These are phyloP conservation scores for Rhinogobius similis DNA, from an alignment of 2,113 vertebrate species.

Conservation along the genomic window DNA sequence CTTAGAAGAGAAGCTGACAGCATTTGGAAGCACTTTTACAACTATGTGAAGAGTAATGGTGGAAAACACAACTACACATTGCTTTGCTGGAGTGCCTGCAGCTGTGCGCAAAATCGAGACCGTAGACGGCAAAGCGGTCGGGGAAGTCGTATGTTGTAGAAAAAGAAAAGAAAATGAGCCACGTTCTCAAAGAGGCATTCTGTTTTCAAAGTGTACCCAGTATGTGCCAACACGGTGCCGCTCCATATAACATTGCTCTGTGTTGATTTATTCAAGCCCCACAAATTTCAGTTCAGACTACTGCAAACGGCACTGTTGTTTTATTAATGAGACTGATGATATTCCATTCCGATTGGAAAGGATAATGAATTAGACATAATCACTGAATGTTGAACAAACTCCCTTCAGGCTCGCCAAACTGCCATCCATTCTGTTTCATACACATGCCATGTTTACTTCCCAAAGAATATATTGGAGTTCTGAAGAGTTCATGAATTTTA, in stretches of 20 bases:
- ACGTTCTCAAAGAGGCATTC: neutral
- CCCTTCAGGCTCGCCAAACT: constrained; percentile 32
- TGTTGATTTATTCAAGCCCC: constrained; percentile 18
- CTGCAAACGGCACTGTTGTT: constrained; percentile 16
- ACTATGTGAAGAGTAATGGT: constrained; percentile 29
- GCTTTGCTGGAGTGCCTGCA: constrained; percentile 13
- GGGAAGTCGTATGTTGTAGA: neutral
- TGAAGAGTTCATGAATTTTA: neutral
- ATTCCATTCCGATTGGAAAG: constrained; percentile 35
- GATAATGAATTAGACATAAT: constrained; percentile 45
- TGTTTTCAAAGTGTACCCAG: neutral
- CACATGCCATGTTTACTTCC: constrained; percentile 9
- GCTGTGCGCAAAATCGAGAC: constrained; percentile 33
- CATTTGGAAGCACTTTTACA: constrained; percentile 28
- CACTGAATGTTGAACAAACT: constrained; percentile 41
- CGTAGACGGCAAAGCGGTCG: constrained; percentile 15
- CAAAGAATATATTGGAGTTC: constrained; percentile 2
- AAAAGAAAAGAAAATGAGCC: neutral
- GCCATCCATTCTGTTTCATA: constrained; percentile 24
- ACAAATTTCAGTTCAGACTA: constrained; percentile 15
- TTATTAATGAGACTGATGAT: constrained; percentile 37
- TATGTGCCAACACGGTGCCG: neutral
- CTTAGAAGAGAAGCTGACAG: constrained; percentile 56
- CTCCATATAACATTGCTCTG: neutral
- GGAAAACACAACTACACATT: constrained; percentile 32